These are phyloP conservation scores for Seriola dumerili DNA, from an alignment of 2,113 vertebrate species.

Conservation along the genomic window DNA sequence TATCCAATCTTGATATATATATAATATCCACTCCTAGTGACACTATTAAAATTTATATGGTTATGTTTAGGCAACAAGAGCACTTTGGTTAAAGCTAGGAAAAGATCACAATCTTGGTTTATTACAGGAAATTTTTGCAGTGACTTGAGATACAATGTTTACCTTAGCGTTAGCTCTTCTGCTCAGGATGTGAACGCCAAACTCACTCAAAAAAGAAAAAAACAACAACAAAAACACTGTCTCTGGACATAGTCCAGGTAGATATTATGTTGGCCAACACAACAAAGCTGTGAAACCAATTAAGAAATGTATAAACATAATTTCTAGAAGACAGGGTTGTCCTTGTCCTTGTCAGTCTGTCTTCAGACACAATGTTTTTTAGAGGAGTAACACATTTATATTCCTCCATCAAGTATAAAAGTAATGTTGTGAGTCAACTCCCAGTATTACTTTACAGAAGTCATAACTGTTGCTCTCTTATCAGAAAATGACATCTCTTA, in stretches of 20 bases:
- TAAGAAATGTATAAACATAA: neutral
- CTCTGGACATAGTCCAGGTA: neutral
- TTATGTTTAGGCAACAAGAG: neutral
- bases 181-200: too few relatives aligned
- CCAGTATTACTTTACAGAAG: slow-evolving; percentile 4
- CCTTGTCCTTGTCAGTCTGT: neutral
- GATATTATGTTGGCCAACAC: neutral
- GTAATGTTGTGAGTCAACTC: slow-evolving; percentile 20
- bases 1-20: too few relatives aligned
- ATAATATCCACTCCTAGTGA: neutral
- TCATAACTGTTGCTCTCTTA: slow-evolving; percentile 37
- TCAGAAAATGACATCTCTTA: slow-evolving; percentile 65
- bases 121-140: neutral
- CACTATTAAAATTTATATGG: neutral
- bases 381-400: neutral
- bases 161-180: too few relatives aligned
- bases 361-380: neutral
- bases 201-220: neutral
- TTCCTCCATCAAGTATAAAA: neutral
- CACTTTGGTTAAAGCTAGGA: neutral
- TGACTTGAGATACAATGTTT: neutral
- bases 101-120: neutral
- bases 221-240: neutral
- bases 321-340: neutral
- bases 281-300: neutral